Percentiles rank a stretch among this genome's conserved stretches.
These are phyloP conservation scores for Cerastis leucographa DNA, from an alignment of 2,888 invertebrate species.

Conservation along the genomic window DNA sequence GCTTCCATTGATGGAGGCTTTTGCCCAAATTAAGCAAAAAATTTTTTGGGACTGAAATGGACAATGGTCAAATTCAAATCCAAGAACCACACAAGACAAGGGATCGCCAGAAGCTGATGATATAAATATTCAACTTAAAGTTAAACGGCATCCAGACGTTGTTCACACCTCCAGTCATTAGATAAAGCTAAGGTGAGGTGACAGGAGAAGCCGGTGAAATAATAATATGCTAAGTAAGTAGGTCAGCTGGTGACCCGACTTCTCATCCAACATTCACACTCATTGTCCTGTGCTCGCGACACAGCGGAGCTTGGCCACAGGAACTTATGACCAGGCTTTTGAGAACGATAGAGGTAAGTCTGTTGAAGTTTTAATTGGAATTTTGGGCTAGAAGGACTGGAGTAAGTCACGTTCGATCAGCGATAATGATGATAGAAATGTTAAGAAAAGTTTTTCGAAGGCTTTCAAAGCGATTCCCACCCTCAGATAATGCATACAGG, in stretches of 20 bases:
- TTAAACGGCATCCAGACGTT: not conserved
- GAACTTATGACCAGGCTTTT: constrained; percentile 7
- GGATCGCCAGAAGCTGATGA: not conserved
- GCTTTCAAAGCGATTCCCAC: not conserved
- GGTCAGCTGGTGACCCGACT: constrained; percentile 70
- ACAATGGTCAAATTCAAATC: not conserved
- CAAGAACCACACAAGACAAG: not conserved
- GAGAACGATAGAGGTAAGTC: not conserved
- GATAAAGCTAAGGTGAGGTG: constrained; percentile 41
- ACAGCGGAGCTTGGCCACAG: constrained; percentile 6
- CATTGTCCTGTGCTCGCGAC: constrained; percentile 59
- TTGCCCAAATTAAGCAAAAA: not conserved
- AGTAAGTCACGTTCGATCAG: not conserved
- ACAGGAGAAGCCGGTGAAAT: constrained; percentile 59
- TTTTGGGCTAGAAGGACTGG: not conserved
- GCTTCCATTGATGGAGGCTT: not conserved
- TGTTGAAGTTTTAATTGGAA: not conserved
- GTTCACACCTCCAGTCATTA: constrained; percentile 36
- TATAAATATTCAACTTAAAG: not conserved
- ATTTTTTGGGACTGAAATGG: no score
- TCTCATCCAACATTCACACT: constrained; percentile 75
- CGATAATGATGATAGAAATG: no score
- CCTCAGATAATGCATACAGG: not conserved
- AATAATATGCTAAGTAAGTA: constrained; percentile 65
- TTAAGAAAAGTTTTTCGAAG: no score